Percentiles rank a stretch among this genome's conserved stretches.
These are phyloP conservation scores for Mesoligia furuncula DNA, from an alignment of 2,888 invertebrate genomes.

Conservation along the genomic window DNA sequence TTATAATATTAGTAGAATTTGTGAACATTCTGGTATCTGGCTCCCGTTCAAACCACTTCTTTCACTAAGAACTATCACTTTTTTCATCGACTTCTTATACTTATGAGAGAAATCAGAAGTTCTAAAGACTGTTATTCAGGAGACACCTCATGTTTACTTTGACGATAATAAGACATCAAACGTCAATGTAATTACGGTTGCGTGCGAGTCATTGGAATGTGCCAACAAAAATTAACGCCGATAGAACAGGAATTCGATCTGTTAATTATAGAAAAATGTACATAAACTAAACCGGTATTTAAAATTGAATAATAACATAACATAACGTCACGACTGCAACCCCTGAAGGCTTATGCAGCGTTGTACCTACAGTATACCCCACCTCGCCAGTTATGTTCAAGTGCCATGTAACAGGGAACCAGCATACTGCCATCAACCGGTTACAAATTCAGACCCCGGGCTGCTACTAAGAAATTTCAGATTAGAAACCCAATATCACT, in stretches of 20 bases:
- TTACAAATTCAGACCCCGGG: background rate
- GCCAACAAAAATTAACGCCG: constrained; percentile 33
- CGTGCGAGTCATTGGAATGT: constrained; percentile 46
- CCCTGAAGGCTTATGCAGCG: background rate
- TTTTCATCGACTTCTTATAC: background rate
- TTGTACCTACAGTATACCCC: background rate
- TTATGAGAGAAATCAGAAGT: constrained; percentile 27
- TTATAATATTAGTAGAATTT: background rate
- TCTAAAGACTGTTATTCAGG: constrained; percentile 7
- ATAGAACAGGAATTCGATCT: constrained; percentile 17
- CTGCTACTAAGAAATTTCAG: background rate
- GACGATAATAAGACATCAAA: constrained; percentile 38
- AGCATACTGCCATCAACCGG: background rate
- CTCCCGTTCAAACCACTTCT: no score
- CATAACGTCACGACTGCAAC: background rate
- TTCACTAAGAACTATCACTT: background rate
- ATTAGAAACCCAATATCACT: background rate
- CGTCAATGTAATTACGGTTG: constrained; percentile 49
- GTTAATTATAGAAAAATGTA: constrained; percentile 20
- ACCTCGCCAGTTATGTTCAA: background rate
- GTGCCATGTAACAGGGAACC: no score
- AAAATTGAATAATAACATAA: background rate
- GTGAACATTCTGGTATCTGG: background rate
- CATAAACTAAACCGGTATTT: constrained; percentile 8
- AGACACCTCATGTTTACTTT: constrained; percentile 36